A percentile compares a stretch with the other conserved stretches of the same genome.
Evolutionary conservation across 2,888 invertebrate species (phyloP).

Genomic region (Leptinotarsa tumamoca): DNA sequence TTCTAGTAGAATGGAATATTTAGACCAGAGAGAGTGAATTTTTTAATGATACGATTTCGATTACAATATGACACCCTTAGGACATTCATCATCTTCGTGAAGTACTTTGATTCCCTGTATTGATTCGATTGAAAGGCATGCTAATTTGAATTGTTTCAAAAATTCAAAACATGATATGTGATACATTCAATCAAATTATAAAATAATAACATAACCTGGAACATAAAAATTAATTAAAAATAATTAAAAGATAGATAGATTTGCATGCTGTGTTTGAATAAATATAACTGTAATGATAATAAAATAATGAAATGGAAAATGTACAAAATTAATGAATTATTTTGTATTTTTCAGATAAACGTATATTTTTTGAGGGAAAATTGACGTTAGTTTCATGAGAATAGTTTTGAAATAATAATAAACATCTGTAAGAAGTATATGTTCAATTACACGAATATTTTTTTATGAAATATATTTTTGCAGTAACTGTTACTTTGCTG

Average conservation of each 20-base stretch:
- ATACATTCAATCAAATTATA: conserved; percentile 21
- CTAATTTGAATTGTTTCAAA: background rate
- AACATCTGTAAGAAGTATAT: too few relatives aligned
- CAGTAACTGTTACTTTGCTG: too few relatives aligned
- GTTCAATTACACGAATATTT: too few relatives aligned
- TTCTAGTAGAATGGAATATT: too few relatives aligned
- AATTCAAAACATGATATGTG: background rate
- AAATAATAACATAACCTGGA: conserved; percentile 41
- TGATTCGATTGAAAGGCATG: conserved; percentile 1
- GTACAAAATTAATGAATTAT: conserved; percentile 22
- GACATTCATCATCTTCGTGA: conserved; percentile 8
- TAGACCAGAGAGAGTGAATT: background rate
- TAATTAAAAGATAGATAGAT: conserved; percentile 38
- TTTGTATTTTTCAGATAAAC: background rate
- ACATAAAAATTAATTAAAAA: conserved; percentile 40
- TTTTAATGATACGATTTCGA: background rate
- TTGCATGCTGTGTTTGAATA: conserved; percentile 46
- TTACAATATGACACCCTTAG: conserved; percentile 10
- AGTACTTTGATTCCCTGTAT: conserved; percentile 13
- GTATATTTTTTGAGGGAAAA: background rate
- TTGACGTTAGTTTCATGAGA: background rate
- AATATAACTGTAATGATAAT: conserved; percentile 48
- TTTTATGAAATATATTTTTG: too few relatives aligned
- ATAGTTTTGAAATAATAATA: background rate
- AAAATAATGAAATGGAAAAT: conserved; percentile 40